Conservation (phyloP, 1,140 invertebrate species). For the Halesus radiatus region DNA sequence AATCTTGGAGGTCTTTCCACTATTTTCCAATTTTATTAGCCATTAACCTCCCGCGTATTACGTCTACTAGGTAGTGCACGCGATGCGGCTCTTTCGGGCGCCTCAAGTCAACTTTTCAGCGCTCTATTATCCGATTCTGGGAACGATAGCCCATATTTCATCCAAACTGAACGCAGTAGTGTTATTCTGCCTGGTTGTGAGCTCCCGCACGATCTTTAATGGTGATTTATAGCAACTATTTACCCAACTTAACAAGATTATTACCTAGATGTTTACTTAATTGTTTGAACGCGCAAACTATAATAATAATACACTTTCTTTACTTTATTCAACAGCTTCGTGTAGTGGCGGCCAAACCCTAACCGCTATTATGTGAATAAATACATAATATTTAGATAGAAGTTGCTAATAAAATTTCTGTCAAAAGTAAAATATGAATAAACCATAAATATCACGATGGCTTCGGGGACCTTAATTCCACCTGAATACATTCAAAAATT, state of each 20-base stretch:
- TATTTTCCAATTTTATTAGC: constrained; percentile 4
- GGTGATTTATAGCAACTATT: constrained; percentile 14
- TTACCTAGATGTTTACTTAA: background rate
- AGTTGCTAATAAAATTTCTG: too few species aligned
- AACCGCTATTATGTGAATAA: too few species aligned
- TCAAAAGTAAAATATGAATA: too few species aligned
- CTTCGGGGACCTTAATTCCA: too few species aligned
- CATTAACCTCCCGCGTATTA: background rate
- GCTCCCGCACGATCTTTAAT: background rate
- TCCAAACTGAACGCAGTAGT: constrained; percentile 1
- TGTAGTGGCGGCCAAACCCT: too few species aligned
- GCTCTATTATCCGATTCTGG: constrained; percentile 20
- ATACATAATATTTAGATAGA: too few species aligned
- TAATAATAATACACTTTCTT: too few species aligned
- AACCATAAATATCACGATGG: too few species aligned
- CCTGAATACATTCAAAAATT: too few species aligned
- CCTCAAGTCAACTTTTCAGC: background rate
- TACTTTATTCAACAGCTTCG: too few species aligned
- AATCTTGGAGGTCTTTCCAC: constrained; percentile 5
- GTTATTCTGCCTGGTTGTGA: constrained; percentile 5
- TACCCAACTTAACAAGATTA: constrained; percentile 6
- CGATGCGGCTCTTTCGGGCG: constrained; percentile 3
- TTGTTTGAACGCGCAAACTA: background rate
- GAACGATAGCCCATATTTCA: constrained; percentile 27
- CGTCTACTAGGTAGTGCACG: background rate